Conservation (phyloP, 2,888 invertebrate genomes). For the Alentia gelatinosa region DNA sequence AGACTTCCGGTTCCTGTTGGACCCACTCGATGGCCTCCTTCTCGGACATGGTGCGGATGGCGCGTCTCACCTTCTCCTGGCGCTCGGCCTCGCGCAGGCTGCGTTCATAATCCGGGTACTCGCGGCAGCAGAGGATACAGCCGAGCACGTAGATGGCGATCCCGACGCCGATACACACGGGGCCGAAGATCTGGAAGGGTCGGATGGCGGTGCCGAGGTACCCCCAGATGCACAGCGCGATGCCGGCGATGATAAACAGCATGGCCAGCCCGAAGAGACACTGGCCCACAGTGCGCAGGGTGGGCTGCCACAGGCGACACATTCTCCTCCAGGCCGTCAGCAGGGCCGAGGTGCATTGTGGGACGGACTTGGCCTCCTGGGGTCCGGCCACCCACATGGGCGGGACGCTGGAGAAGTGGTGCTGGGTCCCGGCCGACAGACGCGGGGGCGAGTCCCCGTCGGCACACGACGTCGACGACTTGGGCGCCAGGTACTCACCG, state of each 20-base stretch:
- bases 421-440: neutral
- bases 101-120: slow-evolving; percentile 56
- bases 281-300: slow-evolving; percentile 58
- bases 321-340: slow-evolving; percentile 21
- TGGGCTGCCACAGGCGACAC: slow-evolving; percentile 54
- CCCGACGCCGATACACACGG: slow-evolving; percentile 59
- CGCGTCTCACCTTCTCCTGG: slow-evolving; percentile 54
- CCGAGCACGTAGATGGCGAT: slow-evolving; percentile 59
- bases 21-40: slow-evolving; percentile 55
- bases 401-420: neutral
- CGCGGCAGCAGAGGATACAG: slow-evolving; percentile 60
- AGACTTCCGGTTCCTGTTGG: slow-evolving; percentile 58
- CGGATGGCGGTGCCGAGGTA: slow-evolving; percentile 59
- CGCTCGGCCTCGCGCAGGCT: slow-evolving; percentile 17
- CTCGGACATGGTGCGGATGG: slow-evolving; percentile 43
- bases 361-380: slow-evolving; percentile 14
- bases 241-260: slow-evolving; percentile 61
- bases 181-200: slow-evolving; percentile 63
- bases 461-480: slow-evolving; percentile 4
- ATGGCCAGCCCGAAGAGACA: slow-evolving; percentile 62
- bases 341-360: slow-evolving; percentile 28
- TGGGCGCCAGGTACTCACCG: neutral
- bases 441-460: neutral
- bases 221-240: slow-evolving; percentile 62
- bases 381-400: neutral